A percentile compares a stretch with the other conserved stretches of the same genome.
Conservation (phyloP, 2,113 vertebrate species). For the Anolis carolinensis region DNA sequence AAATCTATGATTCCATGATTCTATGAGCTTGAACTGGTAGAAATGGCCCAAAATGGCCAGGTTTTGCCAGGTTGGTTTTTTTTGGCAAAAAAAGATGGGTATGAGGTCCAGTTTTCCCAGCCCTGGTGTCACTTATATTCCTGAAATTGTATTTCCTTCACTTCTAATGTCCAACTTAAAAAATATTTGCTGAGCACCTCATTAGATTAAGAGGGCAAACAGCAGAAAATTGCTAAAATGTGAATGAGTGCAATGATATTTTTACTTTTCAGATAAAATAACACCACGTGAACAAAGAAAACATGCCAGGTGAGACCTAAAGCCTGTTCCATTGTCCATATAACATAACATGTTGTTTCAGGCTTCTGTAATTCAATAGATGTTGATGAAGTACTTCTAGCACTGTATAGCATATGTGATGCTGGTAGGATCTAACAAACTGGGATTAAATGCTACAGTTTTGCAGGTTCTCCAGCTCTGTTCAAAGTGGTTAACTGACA, state of each 20-base stretch:
- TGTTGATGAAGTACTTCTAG: background rate
- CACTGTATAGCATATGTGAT: background rate
- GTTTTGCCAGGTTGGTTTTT: too few species aligned
- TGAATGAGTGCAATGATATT: constrained; percentile 22
- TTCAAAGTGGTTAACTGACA: background rate
- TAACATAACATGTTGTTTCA: background rate
- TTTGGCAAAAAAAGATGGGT: too few species aligned
- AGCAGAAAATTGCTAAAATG: background rate
- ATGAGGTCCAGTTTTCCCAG: too few species aligned
- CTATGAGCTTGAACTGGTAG: too few species aligned
- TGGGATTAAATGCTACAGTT: background rate
- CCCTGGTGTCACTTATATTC: background rate
- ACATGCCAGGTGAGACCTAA: constrained; percentile 12
- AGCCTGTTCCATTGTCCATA: background rate
- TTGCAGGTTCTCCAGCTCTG: background rate
- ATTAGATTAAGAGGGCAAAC: accelerated
- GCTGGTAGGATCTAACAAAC: background rate
- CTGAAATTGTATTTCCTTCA: background rate
- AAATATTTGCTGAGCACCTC: background rate
- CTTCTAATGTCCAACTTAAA: background rate
- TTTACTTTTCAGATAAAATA: constrained; percentile 26
- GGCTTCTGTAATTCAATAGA: background rate
- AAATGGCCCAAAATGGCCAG: too few species aligned
- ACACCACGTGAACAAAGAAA: constrained; percentile 19
- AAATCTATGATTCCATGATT: too few species aligned